A percentile compares a stretch with the other conserved stretches of the same genome.
These are phyloP conservation scores for Erythrocercus mccallii DNA, from an alignment of 2,113 vertebrate genomes.

Conservation along the genomic window DNA sequence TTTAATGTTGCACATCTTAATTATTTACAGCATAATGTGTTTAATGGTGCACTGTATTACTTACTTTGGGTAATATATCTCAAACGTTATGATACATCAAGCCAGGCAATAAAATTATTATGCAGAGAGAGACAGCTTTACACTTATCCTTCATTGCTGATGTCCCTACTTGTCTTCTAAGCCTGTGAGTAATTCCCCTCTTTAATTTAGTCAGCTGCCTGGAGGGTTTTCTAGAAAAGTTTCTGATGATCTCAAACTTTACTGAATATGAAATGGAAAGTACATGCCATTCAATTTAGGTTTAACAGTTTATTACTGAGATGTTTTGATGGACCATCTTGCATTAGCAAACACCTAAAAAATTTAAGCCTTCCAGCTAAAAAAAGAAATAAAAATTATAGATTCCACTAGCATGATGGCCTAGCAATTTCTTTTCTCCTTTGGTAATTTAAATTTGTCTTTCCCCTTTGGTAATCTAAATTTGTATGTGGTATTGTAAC, in stretches of 20 bases:
- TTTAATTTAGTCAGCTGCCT: constrained; percentile 21
- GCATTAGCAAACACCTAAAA: background rate
- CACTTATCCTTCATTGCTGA: constrained; percentile 28
- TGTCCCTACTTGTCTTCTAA: constrained; percentile 1
- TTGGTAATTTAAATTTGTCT: background rate
- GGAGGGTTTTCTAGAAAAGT: constrained; percentile 32
- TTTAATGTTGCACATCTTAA: constrained; percentile 22
- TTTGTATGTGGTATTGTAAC: background rate
- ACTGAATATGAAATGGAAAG: background rate
- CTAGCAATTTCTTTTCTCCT: background rate
- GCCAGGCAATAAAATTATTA: constrained; percentile 33
- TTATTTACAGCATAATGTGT: constrained; percentile 39
- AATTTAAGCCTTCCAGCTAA: background rate
- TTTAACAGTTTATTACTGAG: background rate
- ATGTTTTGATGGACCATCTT: background rate
- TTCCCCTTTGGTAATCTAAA: background rate
- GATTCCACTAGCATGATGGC: background rate
- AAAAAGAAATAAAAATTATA: background rate
- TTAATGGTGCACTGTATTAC: constrained; percentile 7
- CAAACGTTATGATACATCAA: constrained; percentile 7
- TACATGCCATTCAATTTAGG: background rate
- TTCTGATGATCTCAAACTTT: constrained; percentile 1
- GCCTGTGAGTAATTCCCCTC: background rate
- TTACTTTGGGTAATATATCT: constrained; percentile 24
- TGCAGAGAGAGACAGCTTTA: constrained; percentile 24